These are phyloP conservation scores for Macrobrachium nipponense DNA, from an alignment of 1,140 invertebrate species.

Conservation along the genomic window DNA sequence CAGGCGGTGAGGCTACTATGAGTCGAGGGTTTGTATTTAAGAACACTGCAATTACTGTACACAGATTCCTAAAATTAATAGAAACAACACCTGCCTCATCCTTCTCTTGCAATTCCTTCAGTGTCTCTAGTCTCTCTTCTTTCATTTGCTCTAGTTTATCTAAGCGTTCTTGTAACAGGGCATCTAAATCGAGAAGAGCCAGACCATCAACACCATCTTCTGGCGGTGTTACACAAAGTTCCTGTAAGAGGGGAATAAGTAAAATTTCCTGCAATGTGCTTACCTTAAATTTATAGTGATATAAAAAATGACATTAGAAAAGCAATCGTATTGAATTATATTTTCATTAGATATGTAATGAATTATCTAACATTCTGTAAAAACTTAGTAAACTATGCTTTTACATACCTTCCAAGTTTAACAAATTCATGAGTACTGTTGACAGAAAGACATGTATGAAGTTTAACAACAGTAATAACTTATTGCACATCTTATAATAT, in stretches of 20 bases:
- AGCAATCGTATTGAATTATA: neutral
- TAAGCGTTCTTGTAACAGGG: conserved; percentile 43
- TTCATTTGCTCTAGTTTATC: conserved; percentile 35
- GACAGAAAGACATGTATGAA: no score
- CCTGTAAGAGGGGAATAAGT: neutral
- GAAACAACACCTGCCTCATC: conserved; percentile 24
- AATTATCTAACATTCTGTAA: neutral
- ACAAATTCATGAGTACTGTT: no score
- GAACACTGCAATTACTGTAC: no score
- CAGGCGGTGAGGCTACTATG: no score
- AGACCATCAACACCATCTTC: conserved; percentile 35
- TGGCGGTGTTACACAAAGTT: conserved; percentile 15
- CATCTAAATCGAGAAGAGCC: conserved; percentile 37
- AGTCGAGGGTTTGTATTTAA: no score
- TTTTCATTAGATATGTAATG: no score
- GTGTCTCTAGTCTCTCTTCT: conserved; percentile 17
- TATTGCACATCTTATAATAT: no score
- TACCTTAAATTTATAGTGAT: neutral
- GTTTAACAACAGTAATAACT: no score
- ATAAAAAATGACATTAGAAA: neutral
- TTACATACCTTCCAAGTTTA: neutral
- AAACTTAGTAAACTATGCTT: neutral
- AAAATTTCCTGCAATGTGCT: neutral
- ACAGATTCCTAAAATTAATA: neutral
- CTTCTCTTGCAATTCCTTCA: conserved; percentile 41